These are phyloP conservation scores for Leguminivora glycinivorella DNA, from an alignment of 1,140 invertebrate genomes.

Conservation along the genomic window DNA sequence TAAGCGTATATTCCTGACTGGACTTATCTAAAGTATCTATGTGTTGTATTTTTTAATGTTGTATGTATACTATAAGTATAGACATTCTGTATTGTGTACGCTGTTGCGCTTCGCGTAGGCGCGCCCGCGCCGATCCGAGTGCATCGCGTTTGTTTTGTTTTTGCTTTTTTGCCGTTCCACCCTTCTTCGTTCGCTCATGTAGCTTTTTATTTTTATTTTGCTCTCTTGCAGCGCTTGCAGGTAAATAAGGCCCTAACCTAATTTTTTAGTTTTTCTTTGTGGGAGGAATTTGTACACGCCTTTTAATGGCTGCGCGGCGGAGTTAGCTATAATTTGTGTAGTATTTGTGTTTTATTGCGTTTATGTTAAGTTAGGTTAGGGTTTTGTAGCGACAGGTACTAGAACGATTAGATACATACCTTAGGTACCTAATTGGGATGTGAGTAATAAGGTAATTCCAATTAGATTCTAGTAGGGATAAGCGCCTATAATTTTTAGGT, in stretches of 20 bases:
- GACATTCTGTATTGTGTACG: neutral
- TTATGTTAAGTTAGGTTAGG: neutral
- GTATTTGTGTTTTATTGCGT: neutral
- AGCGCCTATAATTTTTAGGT: too few relatives aligned
- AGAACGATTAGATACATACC: too few relatives aligned
- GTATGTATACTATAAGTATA: too few relatives aligned
- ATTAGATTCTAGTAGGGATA: neutral
- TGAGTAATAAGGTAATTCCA: neutral
- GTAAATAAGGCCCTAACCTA: constrained; percentile 65
- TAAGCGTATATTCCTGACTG: too few relatives aligned
- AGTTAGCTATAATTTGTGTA: constrained; percentile 19
- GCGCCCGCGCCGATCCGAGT: constrained; percentile 34
- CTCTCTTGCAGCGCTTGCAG: constrained; percentile 58
- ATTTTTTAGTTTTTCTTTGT: constrained; percentile 67
- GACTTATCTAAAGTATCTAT: too few relatives aligned
- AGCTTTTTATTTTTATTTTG: constrained; percentile 62
- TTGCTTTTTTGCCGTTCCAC: constrained; percentile 69
- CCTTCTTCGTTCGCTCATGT: constrained; percentile 59
- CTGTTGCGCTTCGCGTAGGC: constrained; percentile 41
- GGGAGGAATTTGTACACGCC: constrained; percentile 48
- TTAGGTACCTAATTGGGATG: neutral
- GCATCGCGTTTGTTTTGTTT: constrained; percentile 42
- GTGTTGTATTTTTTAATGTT: too few relatives aligned
- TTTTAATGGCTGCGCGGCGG: constrained; percentile 32
- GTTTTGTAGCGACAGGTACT: too few relatives aligned